These are phyloP conservation scores for Climacteris rufus DNA, from an alignment of 2,113 vertebrate species.

Conservation along the genomic window DNA sequence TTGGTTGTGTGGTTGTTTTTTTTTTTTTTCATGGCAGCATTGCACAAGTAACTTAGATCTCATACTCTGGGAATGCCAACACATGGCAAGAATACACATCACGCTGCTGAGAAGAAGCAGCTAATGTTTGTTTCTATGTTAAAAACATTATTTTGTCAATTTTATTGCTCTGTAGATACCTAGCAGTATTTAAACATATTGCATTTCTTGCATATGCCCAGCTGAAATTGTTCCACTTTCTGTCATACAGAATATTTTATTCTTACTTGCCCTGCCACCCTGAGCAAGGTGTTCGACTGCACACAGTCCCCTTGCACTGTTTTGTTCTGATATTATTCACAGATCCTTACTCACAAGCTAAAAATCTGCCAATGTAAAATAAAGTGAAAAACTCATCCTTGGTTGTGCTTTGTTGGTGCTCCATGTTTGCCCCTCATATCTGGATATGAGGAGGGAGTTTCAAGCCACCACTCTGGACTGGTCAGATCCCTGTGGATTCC, in stretches of 20 bases:
- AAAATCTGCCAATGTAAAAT: background rate
- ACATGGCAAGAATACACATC: background rate
- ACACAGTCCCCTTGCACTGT: background rate
- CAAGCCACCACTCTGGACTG: background rate
- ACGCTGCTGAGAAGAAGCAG: background rate
- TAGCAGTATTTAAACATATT: background rate
- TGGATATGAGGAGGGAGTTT: background rate
- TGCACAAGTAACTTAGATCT: background rate
- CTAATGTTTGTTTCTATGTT: background rate
- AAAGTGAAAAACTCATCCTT: background rate
- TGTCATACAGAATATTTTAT: background rate
- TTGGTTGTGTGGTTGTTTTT: background rate
- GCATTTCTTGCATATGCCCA: background rate
- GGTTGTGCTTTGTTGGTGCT: background rate
- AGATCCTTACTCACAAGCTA: background rate
- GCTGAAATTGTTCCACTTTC: background rate
- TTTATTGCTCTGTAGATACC: background rate
- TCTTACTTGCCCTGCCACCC: background rate
- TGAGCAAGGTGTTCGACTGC: background rate
- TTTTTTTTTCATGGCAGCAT: background rate
- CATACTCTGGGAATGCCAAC: background rate
- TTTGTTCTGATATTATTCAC: background rate
- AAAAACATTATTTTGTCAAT: background rate
- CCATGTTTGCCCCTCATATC: background rate
- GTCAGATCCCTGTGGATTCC: background rate